Evolutionary conservation across 2,797 vertebrate genomes (phyloP).

Genomic region (Enteromius thamalakanensis): DNA sequence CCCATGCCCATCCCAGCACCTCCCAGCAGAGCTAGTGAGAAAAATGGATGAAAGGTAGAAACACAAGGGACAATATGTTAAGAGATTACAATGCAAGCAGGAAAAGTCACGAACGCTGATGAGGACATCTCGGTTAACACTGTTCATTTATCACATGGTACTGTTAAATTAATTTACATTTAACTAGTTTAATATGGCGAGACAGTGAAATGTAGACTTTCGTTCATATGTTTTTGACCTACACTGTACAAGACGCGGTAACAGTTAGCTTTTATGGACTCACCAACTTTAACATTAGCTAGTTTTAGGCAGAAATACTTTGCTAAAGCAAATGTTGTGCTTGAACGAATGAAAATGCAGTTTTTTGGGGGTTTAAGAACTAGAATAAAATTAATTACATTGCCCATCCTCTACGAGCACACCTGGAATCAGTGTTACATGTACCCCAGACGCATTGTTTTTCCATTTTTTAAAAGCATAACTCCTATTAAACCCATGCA

Average conservation of each 20-base stretch:
- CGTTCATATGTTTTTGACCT: background rate
- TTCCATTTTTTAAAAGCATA: background rate
- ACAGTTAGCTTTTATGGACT: background rate
- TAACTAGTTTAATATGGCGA: background rate
- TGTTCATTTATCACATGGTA: background rate
- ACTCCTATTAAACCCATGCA: background rate
- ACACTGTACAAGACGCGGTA: background rate
- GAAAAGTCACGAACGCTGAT: background rate
- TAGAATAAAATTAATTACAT: background rate
- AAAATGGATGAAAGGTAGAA: background rate
- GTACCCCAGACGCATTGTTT: background rate
- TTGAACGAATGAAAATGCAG: too few species aligned
- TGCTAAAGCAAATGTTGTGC: too few species aligned
- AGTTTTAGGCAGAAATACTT: too few species aligned
- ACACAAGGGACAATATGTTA: background rate
- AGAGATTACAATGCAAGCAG: background rate
- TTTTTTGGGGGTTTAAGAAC: too few species aligned
- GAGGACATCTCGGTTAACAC: background rate
- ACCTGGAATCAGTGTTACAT: background rate
- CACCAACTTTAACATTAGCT: too few species aligned
- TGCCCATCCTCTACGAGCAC: background rate
- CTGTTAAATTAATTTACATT: background rate
- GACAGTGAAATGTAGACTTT: background rate
- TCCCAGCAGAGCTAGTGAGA: conserved; percentile 84
- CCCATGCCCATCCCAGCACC: conserved; percentile 86